Evolutionary conservation across 2,797 vertebrate species (phyloP).

Genomic region (Emydoidea blandingii): DNA sequence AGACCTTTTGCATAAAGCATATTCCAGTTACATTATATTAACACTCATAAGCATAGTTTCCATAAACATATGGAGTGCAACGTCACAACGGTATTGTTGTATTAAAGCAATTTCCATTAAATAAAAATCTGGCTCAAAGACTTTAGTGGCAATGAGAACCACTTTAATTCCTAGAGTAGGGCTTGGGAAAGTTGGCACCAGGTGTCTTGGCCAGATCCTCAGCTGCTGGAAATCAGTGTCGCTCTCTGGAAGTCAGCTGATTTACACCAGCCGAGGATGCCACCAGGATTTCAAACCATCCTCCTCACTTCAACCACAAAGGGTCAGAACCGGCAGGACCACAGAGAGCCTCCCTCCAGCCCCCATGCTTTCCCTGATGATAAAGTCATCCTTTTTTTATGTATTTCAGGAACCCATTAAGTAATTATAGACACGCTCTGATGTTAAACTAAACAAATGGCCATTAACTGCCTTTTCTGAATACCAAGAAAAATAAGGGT

Average conservation of each 20-base stretch:
- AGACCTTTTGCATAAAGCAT: no score
- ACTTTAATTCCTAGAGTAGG: not conserved
- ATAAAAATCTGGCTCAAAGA: not conserved
- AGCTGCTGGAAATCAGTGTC: not conserved
- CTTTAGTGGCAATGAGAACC: not conserved
- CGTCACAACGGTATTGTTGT: not conserved
- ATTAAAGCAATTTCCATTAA: not conserved
- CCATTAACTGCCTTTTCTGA: constrained; percentile 47
- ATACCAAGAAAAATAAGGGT: constrained; percentile 52
- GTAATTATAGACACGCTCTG: constrained; percentile 53
- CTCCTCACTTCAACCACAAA: not conserved
- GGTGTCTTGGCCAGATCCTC: not conserved
- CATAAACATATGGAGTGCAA: no score
- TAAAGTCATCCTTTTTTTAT: constrained; percentile 35
- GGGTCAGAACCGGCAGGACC: not conserved
- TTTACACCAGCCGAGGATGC: not conserved
- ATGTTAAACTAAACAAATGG: constrained; percentile 54
- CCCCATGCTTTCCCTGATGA: not conserved
- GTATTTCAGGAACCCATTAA: constrained; percentile 65
- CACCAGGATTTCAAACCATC: not conserved
- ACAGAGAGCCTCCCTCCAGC: not conserved
- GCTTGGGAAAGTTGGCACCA: not conserved
- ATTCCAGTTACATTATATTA: no score
- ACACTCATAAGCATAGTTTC: no score
- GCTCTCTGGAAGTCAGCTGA: not conserved